Evolutionary conservation across 2,888 invertebrate species (phyloP).

Genomic region (Agrilus biguttatus): DNA sequence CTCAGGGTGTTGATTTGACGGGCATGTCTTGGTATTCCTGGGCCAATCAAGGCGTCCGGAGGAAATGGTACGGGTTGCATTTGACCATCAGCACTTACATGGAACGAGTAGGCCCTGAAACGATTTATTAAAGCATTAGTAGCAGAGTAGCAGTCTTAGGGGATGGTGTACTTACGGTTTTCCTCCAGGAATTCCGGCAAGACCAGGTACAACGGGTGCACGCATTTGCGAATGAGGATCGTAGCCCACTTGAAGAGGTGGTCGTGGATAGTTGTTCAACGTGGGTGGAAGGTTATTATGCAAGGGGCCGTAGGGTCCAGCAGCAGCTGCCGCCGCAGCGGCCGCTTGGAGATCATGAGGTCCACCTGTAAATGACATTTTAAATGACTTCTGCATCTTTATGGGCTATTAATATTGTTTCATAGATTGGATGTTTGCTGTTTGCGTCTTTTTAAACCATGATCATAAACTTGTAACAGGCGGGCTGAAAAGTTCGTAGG

Average conservation of each 20-base stretch:
- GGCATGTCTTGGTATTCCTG: conserved; percentile 86
- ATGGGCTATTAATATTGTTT: too few species aligned
- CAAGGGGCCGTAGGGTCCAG: conserved; percentile 39
- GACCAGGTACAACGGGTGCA: conserved; percentile 45
- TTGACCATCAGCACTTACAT: conserved; percentile 78
- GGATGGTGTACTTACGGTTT: conserved; percentile 58
- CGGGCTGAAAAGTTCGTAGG: too few species aligned
- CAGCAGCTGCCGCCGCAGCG: conserved; percentile 27
- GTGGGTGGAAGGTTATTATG: conserved; percentile 51
- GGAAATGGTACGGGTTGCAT: conserved; percentile 91
- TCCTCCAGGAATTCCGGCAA: conserved; percentile 63
- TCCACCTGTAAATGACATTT: conserved; percentile 28
- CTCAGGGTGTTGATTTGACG: conserved; percentile 83
- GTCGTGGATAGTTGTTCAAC: conserved; percentile 50
- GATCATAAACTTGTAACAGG: too few species aligned
- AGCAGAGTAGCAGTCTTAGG: not conserved
- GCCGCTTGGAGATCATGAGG: conserved; percentile 46
- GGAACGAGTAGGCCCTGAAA: conserved; percentile 82
- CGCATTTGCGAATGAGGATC: conserved; percentile 54
- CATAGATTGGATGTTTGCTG: too few species aligned
- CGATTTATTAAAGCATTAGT: conserved; percentile 5
- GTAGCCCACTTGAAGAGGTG: conserved; percentile 49
- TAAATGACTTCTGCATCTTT: too few species aligned
- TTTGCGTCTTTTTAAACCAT: not conserved
- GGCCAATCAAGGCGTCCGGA: conserved; percentile 81